Percentiles rank a stretch among this genome's conserved stretches.
Evolutionary conservation across 2,888 invertebrate genomes (phyloP).

Genomic region (Amblyteles armatorius): DNA sequence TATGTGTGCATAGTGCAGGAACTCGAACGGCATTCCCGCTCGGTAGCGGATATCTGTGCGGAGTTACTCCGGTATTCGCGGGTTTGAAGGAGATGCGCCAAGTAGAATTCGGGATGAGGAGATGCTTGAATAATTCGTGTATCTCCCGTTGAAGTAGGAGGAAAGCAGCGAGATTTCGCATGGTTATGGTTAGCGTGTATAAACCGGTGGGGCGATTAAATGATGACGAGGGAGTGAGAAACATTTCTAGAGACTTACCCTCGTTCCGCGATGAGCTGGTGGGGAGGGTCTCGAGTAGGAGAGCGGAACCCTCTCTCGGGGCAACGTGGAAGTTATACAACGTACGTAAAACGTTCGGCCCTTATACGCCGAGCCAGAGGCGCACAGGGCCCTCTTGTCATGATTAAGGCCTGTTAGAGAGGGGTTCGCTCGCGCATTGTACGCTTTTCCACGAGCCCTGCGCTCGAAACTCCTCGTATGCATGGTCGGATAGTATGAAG

Average conservation of each 20-base stretch:
- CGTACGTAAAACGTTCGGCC: slow-evolving; percentile 74
- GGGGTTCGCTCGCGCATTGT: slow-evolving; percentile 77
- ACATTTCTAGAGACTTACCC: slow-evolving; percentile 46
- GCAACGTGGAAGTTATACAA: slow-evolving; percentile 11
- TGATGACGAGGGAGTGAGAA: slow-evolving; percentile 35
- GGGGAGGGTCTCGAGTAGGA: slow-evolving; percentile 43
- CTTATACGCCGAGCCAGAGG: slow-evolving; percentile 33
- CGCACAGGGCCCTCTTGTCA: slow-evolving; percentile 74
- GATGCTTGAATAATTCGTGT: slow-evolving; percentile 44
- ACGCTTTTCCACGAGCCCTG: slow-evolving; percentile 62
- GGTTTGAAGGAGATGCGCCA: slow-evolving; percentile 34
- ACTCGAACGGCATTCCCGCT: slow-evolving; percentile 22
- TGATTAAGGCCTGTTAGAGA: slow-evolving; percentile 81
- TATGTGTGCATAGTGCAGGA: neutral
- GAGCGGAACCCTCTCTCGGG: slow-evolving; percentile 31
- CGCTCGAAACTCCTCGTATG: slow-evolving; percentile 43
- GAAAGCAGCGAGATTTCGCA: slow-evolving; percentile 41
- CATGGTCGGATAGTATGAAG: slow-evolving; percentile 40
- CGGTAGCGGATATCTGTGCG: slow-evolving; percentile 18
- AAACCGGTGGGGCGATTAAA: slow-evolving; percentile 51
- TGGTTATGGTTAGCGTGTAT: slow-evolving; percentile 25
- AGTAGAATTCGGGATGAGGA: slow-evolving; percentile 35
- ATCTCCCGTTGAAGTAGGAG: slow-evolving; percentile 25
- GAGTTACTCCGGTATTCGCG: slow-evolving; percentile 27
- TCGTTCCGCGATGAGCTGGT: neutral